phyloP scores from a whole-genome alignment of 2,888 invertebrate genomes.

The Eilema caniola region DNA sequence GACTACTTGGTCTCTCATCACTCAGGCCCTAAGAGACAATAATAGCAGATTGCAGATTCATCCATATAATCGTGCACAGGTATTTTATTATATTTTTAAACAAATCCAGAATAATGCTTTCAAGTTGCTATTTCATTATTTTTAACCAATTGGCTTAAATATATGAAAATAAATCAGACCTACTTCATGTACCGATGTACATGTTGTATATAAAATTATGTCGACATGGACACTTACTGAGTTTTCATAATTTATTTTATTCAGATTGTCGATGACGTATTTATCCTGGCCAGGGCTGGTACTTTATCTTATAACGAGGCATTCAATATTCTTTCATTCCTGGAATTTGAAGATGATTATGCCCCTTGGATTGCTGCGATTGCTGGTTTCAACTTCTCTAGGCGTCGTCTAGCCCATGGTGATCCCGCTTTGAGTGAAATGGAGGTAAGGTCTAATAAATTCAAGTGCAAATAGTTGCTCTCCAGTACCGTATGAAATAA shows the following conservation, averaged over 20 bases:
- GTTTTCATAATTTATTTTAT: background rate
- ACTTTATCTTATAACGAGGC: slow-evolving; percentile 81
- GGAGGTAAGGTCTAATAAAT: slow-evolving; percentile 56
- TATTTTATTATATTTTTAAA: slow-evolving; percentile 55
- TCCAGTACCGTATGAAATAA: background rate
- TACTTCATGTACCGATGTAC: background rate
- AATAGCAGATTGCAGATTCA: slow-evolving; percentile 80
- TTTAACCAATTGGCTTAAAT: background rate
- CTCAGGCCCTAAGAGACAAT: slow-evolving; percentile 72
- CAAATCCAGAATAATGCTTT: background rate
- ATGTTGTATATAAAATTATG: background rate
- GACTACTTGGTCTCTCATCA: slow-evolving; percentile 86
- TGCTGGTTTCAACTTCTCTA: slow-evolving; percentile 76
- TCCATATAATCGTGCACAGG: slow-evolving; percentile 89
- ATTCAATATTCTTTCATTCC: slow-evolving; percentile 85
- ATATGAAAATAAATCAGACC: background rate
- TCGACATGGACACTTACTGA: background rate
- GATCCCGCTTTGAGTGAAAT: slow-evolving; percentile 54
- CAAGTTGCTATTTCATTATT: background rate
- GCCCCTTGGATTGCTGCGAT: slow-evolving; percentile 90
- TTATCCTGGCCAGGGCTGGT: slow-evolving; percentile 86
- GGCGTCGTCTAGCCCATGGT: slow-evolving; percentile 77
- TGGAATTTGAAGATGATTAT: slow-evolving; percentile 88
- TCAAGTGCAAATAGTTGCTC: background rate
- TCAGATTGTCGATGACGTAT: slow-evolving; percentile 89